These are phyloP conservation scores for Temnothorax curvispinosus DNA, from an alignment of 1,140 invertebrate genomes.

Conservation along the genomic window DNA sequence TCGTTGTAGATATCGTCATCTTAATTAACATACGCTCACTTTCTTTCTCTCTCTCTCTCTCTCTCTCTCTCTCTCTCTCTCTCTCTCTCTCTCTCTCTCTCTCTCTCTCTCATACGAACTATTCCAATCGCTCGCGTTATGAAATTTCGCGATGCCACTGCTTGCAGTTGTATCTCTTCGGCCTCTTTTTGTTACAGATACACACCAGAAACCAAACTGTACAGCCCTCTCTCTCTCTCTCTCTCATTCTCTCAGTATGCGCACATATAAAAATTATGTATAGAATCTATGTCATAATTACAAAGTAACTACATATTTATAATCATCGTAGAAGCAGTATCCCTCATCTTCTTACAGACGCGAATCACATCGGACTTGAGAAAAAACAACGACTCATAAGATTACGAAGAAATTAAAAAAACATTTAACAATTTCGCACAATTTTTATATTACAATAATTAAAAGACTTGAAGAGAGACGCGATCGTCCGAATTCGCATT, in stretches of 20 bases:
- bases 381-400: neutral
- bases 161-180: constrained; percentile 35
- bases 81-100: too few species aligned
- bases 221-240: neutral
- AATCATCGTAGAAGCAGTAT: constrained; percentile 67
- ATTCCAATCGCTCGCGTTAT: constrained; percentile 65
- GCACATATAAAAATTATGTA: constrained; percentile 76
- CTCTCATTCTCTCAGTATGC: constrained; percentile 29
- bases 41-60: constrained; percentile 14
- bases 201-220: neutral
- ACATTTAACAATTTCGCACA: neutral
- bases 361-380: constrained; percentile 60
- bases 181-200: constrained; percentile 22
- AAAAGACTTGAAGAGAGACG: neutral
- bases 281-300: constrained; percentile 75
- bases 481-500: neutral
- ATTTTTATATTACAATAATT: constrained; percentile 24
- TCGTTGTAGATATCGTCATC: constrained; percentile 66
- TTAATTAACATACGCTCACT: constrained; percentile 63
- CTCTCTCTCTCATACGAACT: constrained; percentile 46
- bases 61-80: too few species aligned
- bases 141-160: constrained; percentile 65
- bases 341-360: constrained; percentile 65
- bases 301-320: constrained; percentile 78
- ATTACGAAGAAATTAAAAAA: neutral